Conservation (phyloP, 2,888 invertebrate genomes). For the Sinotaia quadrata region DNA sequence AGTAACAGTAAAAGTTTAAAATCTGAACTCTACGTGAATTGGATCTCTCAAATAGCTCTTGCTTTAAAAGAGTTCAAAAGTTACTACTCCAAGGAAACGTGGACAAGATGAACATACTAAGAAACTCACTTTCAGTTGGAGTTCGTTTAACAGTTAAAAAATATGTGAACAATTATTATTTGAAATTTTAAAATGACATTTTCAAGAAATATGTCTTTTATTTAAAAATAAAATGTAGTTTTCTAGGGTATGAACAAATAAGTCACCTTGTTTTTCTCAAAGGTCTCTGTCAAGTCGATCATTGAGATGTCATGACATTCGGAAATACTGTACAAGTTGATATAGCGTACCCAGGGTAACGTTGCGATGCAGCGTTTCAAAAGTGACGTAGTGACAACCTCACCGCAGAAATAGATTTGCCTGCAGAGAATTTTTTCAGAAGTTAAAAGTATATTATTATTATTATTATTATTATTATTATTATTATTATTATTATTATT, state of each 20-base stretch:
- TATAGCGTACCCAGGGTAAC: conserved; percentile 66
- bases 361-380: conserved; percentile 64
- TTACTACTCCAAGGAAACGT: no score
- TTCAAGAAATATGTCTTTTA: no score
- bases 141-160: no score
- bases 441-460: not conserved
- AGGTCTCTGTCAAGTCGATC: conserved; percentile 67
- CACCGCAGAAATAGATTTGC: conserved; percentile 71
- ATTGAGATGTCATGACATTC: conserved; percentile 72
- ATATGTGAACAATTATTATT: no score
- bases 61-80: no score
- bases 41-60: no score
- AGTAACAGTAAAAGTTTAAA: no score
- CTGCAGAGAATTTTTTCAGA: conserved; percentile 36
- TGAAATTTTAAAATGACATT: no score
- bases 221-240: not conserved
- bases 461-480: not conserved
- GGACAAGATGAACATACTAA: no score
- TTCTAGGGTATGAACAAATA: no score
- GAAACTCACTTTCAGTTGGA: no score
- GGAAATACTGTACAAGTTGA: conserved; percentile 73
- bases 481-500: not conserved
- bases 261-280: conserved; percentile 56
- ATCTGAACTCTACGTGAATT: no score
- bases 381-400: conserved; percentile 71